These are phyloP conservation scores for Cyaniris semiargus DNA, from an alignment of 2,888 invertebrate species.

Conservation along the genomic window DNA sequence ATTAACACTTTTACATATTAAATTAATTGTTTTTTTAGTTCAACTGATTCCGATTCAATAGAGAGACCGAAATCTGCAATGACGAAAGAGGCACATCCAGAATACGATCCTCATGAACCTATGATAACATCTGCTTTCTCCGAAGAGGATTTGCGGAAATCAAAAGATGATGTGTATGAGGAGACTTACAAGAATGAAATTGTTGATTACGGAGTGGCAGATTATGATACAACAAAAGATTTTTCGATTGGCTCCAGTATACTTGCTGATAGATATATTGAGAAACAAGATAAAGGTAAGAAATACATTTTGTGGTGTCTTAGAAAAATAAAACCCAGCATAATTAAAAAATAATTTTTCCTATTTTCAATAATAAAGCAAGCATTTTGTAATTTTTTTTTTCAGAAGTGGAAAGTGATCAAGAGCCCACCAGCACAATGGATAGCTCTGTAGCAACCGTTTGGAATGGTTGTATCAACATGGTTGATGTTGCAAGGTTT, in stretches of 20 bases:
- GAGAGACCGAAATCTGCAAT: conserved; percentile 75
- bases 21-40: conserved; percentile 48
- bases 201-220: conserved; percentile 52
- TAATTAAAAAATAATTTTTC: background rate
- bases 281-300: conserved; percentile 56
- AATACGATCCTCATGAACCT: conserved; percentile 75
- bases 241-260: conserved; percentile 58
- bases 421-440: conserved; percentile 90
- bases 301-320: background rate
- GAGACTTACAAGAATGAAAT: conserved; percentile 63
- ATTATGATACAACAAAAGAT: conserved; percentile 60
- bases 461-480: conserved; percentile 93
- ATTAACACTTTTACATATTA: background rate
- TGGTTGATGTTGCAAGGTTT: conserved; percentile 95
- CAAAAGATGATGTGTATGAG: conserved; percentile 68
- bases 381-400: background rate
- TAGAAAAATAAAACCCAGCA: background rate
- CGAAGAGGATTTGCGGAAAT: conserved; percentile 71
- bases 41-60: conserved; percentile 71
- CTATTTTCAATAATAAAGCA: background rate
- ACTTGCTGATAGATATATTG: conserved; percentile 50
- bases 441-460: conserved; percentile 75
- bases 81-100: conserved; percentile 70
- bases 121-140: conserved; percentile 77
- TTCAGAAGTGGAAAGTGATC: conserved; percentile 83